Evolutionary conservation across 2,797 vertebrate genomes (phyloP).

Genomic region (Thripadectes ignobilis): DNA sequence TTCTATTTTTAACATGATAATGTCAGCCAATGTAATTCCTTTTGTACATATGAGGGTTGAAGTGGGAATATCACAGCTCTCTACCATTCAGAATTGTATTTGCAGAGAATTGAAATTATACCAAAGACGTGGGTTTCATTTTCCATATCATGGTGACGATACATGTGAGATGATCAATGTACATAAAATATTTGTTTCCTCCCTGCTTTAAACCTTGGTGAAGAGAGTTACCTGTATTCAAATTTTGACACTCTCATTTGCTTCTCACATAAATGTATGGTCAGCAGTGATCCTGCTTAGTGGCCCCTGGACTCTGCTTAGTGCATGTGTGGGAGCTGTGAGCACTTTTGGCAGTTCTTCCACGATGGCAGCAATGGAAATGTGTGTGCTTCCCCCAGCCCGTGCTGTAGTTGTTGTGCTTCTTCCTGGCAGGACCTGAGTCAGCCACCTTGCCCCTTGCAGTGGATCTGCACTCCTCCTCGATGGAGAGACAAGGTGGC

Average conservation of each 20-base stretch:
- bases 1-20: conserved; percentile 3
- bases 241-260: neutral
- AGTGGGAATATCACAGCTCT: neutral
- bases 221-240: neutral
- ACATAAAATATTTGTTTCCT: neutral
- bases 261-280: neutral
- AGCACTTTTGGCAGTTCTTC: neutral
- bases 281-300: neutral
- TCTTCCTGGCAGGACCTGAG: neutral
- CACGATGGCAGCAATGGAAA: neutral
- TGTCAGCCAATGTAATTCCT: neutral
- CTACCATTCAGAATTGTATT: neutral
- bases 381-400: neutral
- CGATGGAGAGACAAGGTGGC: neutral
- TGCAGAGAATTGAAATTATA: neutral
- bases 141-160: neutral
- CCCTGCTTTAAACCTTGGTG: neutral
- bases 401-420: neutral
- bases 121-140: neutral
- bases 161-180: neutral
- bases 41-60: neutral
- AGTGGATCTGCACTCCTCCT: neutral
- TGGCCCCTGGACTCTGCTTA: neutral
- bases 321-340: neutral
- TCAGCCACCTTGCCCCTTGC: neutral